Base-by-base conservation (phyloP, 1,140 invertebrate species). In the Drosophila erecta region DNA sequence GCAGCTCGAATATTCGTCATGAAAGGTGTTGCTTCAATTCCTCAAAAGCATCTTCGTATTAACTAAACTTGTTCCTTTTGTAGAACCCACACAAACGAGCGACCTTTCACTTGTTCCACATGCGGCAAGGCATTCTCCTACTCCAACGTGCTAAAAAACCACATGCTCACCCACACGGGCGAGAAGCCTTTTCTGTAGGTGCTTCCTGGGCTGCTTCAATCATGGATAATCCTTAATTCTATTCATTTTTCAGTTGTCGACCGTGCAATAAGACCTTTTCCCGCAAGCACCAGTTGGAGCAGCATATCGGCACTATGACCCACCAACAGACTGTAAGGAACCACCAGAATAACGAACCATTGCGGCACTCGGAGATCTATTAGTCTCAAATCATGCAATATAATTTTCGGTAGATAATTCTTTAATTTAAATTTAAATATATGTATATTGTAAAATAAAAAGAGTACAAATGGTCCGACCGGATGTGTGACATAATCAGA, bases 51-150 rank as follows among this genome's bases (percentile, higher is more conserved):
- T 6, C 40, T 15, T 11, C 4, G 17, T 17, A 27, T 4, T 15
- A 60, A 10, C 15, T 7, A 24, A 7, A 15, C 50, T 40, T 33
- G 8, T 50, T 55, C 46, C 43, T 15, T 5, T 72, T 59, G 2
- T 46, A 91, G 90, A 67, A 92, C 89, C 6, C 96, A 98, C 91
- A 96, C 95, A 6, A 97, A 97, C 0, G 96, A 96, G 76, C 92
- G 95, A 4, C 95, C 96, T 0, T 96, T 95, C 62, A 94, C 95
- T 55, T 96, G 96, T 62, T 93, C 93, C 0, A 94, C 94, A 0
- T 96, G 96, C 83, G 94, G 94, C 3, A 96, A 96, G 87, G 94
- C 95, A 0, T 96, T 96, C 85, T 95, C 95, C 38, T 94, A 94
- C 17, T 94, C 94, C 22, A 94, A 95, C 71, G 94, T 95, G 55